These are phyloP conservation scores for Scaptomyza pallida DNA, from an alignment of 1,140 invertebrate genomes.

Conservation along the genomic window DNA sequence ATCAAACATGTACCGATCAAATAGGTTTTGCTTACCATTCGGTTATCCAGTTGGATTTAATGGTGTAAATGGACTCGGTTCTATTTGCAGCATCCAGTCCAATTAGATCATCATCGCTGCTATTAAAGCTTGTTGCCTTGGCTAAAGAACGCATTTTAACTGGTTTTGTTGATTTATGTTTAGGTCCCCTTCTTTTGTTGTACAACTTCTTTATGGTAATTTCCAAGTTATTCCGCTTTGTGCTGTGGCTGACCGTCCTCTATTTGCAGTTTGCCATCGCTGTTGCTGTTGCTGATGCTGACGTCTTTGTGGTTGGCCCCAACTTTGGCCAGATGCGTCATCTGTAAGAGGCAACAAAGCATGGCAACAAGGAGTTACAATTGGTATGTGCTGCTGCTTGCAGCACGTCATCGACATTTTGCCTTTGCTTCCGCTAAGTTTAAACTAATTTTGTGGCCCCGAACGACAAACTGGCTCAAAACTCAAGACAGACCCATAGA, in stretches of 20 bases:
- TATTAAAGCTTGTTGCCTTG: conserved; percentile 87
- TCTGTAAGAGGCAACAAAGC: conserved; percentile 59
- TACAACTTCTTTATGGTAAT: conserved; percentile 41
- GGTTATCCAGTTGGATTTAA: conserved; percentile 88
- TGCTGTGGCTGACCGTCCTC: conserved; percentile 29
- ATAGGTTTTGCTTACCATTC: conserved; percentile 86
- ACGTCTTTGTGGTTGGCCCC: conserved; percentile 47
- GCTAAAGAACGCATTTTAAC: conserved; percentile 86
- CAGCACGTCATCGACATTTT: not conserved
- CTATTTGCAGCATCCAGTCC: conserved; percentile 83
- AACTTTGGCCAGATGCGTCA: conserved; percentile 60
- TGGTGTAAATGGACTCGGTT: conserved; percentile 87
- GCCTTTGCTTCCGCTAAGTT: conserved; percentile 67
- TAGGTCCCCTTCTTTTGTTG: not conserved
- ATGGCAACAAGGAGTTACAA: conserved; percentile 14
- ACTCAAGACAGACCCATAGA: conserved; percentile 15
- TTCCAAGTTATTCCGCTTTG: conserved; percentile 58
- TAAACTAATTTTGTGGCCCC: conserved; percentile 78
- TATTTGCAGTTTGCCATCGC: conserved; percentile 39
- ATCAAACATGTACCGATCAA: too few species aligned
- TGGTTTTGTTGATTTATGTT: not conserved
- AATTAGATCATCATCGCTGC: conserved; percentile 59
- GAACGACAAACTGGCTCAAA: conserved; percentile 60
- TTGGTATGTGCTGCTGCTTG: conserved; percentile 16
- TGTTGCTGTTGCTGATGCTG: conserved; percentile 35